Evolutionary conservation across 2,888 invertebrate species (phyloP).

Genomic region (Trilocha varians): DNA sequence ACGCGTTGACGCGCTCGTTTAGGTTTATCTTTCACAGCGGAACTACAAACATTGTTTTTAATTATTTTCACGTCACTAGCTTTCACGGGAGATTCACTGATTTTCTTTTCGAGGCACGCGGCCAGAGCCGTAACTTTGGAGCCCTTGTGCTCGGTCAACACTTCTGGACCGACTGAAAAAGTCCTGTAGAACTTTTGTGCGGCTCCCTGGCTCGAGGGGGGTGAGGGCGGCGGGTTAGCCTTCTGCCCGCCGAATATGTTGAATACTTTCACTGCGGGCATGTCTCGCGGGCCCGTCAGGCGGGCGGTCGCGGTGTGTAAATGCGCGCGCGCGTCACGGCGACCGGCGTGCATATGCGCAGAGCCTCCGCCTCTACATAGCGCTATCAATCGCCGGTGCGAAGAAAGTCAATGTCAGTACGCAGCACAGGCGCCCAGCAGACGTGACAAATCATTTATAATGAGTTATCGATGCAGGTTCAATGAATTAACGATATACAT

Average conservation of each 20-base stretch:
- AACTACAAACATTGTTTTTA: conserved; percentile 33
- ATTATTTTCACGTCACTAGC: conserved; percentile 20
- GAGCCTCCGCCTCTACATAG: conserved; percentile 16
- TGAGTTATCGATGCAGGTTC: conserved; percentile 14
- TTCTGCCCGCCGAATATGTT: conserved; percentile 71
- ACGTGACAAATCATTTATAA: conserved; percentile 44
- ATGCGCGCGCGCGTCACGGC: conserved; percentile 66
- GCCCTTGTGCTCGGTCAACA: conserved; percentile 50
- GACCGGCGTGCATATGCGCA: conserved; percentile 61
- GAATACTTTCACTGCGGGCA: conserved; percentile 73
- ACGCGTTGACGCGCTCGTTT: conserved; percentile 41
- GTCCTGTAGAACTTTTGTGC: conserved; percentile 70
- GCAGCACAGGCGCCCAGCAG: conserved; percentile 40
- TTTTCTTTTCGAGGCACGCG: conserved; percentile 60
- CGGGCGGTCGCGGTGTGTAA: conserved; percentile 51
- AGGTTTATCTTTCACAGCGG: conserved; percentile 39
- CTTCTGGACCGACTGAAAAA: conserved; percentile 59
- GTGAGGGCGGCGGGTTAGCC: conserved; percentile 46
- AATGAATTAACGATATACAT: not conserved
- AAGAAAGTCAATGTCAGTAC: conserved; percentile 69
- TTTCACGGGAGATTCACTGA: conserved; percentile 47
- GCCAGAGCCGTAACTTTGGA: conserved; percentile 66
- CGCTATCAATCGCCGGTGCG: conserved; percentile 46
- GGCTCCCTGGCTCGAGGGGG: conserved; percentile 47
- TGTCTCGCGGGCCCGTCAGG: conserved; percentile 60